Evolutionary conservation across 2,797 vertebrate species (phyloP).

Genomic region (Staurois parvus): DNA sequence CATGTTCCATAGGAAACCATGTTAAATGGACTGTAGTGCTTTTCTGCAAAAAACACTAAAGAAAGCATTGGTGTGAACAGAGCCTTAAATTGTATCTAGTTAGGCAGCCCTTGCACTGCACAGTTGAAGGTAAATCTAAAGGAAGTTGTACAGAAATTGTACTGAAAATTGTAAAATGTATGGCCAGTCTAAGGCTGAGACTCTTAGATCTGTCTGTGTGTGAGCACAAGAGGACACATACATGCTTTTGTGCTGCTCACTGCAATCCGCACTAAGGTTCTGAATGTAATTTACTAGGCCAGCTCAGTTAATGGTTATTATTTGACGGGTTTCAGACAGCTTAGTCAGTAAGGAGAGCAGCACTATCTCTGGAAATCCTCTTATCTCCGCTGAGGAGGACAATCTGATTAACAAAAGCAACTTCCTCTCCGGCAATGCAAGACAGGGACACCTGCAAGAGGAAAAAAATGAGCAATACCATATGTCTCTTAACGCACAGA

Average conservation of each 20-base stretch:
- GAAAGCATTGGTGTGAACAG: too few relatives aligned
- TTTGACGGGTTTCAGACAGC: conserved; percentile 25
- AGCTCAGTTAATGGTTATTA: conserved; percentile 38
- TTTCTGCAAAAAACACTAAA: too few relatives aligned
- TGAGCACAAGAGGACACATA: background rate
- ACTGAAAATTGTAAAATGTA: too few relatives aligned
- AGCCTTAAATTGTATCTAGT: too few relatives aligned
- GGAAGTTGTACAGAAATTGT: too few relatives aligned
- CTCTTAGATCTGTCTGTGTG: background rate
- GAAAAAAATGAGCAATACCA: conserved; percentile 19
- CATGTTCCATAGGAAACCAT: too few relatives aligned
- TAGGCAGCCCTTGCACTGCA: too few relatives aligned
- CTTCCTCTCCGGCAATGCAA: conserved; percentile 35
- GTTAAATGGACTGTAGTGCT: too few relatives aligned
- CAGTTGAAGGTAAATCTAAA: too few relatives aligned
- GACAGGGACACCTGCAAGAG: conserved; percentile 5
- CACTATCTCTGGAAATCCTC: conserved; percentile 51
- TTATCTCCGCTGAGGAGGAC: conserved; percentile 42
- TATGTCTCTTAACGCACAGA: background rate
- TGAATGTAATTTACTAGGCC: conserved; percentile 15
- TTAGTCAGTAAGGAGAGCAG: conserved; percentile 52
- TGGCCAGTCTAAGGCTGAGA: too few relatives aligned
- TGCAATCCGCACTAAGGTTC: background rate
- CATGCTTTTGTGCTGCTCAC: background rate
- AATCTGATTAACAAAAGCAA: conserved; percentile 56